A percentile compares a stretch with the other conserved stretches of the same genome.
These are phyloP conservation scores for Eupristina koningsbergeri DNA, from an alignment of 1,140 invertebrate genomes.

Conservation along the genomic window DNA sequence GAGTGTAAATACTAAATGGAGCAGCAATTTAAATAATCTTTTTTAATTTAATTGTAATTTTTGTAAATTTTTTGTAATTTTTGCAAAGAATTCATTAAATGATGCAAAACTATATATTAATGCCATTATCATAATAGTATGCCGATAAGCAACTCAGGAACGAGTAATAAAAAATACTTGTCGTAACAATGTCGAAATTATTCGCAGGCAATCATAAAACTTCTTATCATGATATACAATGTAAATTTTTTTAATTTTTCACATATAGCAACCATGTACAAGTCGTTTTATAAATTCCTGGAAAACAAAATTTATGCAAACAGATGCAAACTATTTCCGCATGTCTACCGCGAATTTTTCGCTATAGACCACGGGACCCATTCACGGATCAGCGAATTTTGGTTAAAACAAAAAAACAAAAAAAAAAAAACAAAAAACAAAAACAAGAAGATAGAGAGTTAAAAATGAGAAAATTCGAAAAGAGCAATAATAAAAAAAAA, in stretches of 20 bases:
- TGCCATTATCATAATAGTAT: neutral
- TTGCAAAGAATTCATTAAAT: neutral
- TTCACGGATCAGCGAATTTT: neutral
- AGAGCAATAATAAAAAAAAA: too few species aligned
- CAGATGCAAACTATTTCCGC: constrained; percentile 28
- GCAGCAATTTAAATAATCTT: neutral
- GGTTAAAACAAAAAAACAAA: neutral
- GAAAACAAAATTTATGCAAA: constrained; percentile 24
- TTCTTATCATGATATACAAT: neutral
- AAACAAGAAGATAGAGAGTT: constrained; percentile 4
- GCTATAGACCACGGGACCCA: neutral
- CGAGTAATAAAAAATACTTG: neutral
- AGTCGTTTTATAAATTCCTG: constrained; percentile 33
- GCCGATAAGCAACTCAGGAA: neutral
- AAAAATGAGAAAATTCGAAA: constrained; percentile 7
- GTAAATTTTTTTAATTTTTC: constrained; percentile 36
- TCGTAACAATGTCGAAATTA: constrained; percentile 2
- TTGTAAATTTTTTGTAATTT: neutral
- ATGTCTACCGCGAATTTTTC: neutral
- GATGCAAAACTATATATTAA: neutral
- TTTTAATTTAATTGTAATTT: neutral
- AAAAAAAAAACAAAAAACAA: neutral
- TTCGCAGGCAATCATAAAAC: constrained; percentile 1
- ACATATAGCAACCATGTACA: neutral
- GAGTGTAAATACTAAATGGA: neutral